Percentiles rank a stretch among this genome's conserved stretches.
Evolutionary conservation across 2,888 invertebrate species (phyloP).

Genomic region (Linhomoeus sp.): DNA sequence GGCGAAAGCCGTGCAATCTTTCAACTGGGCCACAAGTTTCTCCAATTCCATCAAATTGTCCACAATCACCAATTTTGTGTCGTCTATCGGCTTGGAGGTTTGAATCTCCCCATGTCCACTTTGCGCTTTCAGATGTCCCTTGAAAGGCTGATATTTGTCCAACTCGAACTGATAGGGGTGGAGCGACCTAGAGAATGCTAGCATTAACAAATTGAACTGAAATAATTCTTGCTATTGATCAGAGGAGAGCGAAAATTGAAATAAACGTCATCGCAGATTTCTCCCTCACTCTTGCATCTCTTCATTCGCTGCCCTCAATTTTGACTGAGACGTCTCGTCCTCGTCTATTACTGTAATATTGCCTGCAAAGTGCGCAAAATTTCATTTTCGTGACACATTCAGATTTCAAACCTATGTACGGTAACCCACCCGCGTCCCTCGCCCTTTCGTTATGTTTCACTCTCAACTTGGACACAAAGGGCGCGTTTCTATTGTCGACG

Average conservation of each 20-base stretch:
- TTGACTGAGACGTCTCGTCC: too few relatives aligned
- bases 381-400: too few relatives aligned
- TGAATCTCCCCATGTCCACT: conserved; percentile 10
- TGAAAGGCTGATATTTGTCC: conserved; percentile 11
- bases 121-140: conserved; percentile 7
- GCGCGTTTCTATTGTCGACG: conserved; percentile 11
- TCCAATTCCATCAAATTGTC: conserved; percentile 45
- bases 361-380: not conserved
- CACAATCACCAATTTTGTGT: conserved; percentile 49
- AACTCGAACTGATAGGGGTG: conserved; percentile 20
- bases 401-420: too few relatives aligned
- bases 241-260: too few relatives aligned
- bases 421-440: not conserved
- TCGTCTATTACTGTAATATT: not conserved
- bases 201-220: not conserved
- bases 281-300: too few relatives aligned
- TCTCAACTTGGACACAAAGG: conserved; percentile 13
- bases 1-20: conserved; percentile 50
- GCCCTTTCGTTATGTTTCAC: conserved; percentile 9
- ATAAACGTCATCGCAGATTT: too few relatives aligned
- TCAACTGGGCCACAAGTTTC: conserved; percentile 45
- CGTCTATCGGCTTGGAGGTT: conserved; percentile 37
- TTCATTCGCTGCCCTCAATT: too few relatives aligned
- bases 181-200: conserved; percentile 1
- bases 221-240: not conserved